These are phyloP conservation scores for Crotalus horridus DNA, from an alignment of 2,113 vertebrate genomes.

Conservation along the genomic window DNA sequence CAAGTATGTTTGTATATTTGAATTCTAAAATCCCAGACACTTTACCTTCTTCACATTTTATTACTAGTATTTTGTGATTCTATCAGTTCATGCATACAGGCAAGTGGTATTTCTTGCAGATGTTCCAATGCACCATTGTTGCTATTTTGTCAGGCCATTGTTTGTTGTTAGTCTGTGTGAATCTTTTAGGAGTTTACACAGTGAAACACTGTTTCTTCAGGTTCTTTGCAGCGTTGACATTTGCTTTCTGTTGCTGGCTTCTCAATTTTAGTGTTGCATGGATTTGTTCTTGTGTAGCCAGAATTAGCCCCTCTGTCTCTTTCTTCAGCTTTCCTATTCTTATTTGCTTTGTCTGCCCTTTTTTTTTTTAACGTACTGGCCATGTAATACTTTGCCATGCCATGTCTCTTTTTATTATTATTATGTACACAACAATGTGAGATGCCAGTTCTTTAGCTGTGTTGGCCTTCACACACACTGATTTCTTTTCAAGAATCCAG, in stretches of 20 bases:
- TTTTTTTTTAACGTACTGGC: not conserved
- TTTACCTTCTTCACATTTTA: not conserved
- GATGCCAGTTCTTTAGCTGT: not conserved
- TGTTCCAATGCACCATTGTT: not conserved
- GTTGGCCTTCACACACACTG: not conserved
- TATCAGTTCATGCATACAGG: not conserved
- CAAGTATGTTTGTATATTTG: not conserved
- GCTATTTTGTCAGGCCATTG: not conserved
- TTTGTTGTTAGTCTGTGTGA: not conserved
- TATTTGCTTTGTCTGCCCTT: not conserved
- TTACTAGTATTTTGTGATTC: not conserved
- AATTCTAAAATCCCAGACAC: not conserved
- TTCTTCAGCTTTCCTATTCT: not conserved
- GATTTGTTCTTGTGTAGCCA: not conserved
- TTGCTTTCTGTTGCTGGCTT: not conserved
- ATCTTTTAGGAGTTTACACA: not conserved
- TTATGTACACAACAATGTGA: not conserved
- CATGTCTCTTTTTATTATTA: not conserved
- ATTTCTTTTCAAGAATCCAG: not conserved
- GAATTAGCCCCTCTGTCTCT: not conserved
- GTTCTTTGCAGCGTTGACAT: not conserved
- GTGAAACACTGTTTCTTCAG: not conserved
- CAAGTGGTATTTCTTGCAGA: not conserved
- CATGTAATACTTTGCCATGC: not conserved
- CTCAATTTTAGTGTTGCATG: not conserved